These are phyloP conservation scores for Syngnathoides biaculeatus DNA, from an alignment of 2,113 vertebrate genomes.

Conservation along the genomic window DNA sequence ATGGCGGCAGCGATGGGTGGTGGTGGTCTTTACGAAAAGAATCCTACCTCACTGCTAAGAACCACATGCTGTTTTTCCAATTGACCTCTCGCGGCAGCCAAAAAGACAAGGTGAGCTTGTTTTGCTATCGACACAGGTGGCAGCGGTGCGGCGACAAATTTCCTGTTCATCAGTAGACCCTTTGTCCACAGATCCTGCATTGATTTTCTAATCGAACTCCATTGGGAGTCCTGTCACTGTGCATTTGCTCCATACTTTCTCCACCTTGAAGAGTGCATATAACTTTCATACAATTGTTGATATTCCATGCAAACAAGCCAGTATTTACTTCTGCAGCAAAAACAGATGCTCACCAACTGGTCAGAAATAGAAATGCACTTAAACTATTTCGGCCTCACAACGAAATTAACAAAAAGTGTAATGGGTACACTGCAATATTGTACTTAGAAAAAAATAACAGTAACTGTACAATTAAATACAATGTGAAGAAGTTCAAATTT, in stretches of 20 bases:
- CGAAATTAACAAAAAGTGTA: no score
- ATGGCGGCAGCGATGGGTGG: background rate
- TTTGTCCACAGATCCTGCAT: constrained; percentile 38
- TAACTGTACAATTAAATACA: no score
- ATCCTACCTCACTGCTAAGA: constrained; percentile 20
- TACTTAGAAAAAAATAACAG: no score
- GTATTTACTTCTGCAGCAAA: background rate
- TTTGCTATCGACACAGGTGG: constrained; percentile 44
- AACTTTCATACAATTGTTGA: background rate
- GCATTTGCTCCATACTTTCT: constrained; percentile 7
- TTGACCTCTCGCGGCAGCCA: constrained; percentile 41
- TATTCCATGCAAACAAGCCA: background rate
- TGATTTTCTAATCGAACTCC: constrained; percentile 25
- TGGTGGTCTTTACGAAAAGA: constrained; percentile 25
- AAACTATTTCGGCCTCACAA: no score
- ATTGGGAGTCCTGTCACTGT: background rate
- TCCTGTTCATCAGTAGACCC: constrained; percentile 49
- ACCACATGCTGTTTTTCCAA: constrained; percentile 39
- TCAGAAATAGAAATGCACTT: no score
- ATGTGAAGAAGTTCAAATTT: no score
- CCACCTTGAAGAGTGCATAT: background rate
- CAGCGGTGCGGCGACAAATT: constrained; percentile 37
- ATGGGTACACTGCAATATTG: no score
- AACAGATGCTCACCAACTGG: no score
- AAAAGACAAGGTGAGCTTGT: constrained; percentile 45